These are phyloP conservation scores for Rhinopomastus cyanomelas DNA, from an alignment of 2,113 vertebrate species.

Conservation along the genomic window DNA sequence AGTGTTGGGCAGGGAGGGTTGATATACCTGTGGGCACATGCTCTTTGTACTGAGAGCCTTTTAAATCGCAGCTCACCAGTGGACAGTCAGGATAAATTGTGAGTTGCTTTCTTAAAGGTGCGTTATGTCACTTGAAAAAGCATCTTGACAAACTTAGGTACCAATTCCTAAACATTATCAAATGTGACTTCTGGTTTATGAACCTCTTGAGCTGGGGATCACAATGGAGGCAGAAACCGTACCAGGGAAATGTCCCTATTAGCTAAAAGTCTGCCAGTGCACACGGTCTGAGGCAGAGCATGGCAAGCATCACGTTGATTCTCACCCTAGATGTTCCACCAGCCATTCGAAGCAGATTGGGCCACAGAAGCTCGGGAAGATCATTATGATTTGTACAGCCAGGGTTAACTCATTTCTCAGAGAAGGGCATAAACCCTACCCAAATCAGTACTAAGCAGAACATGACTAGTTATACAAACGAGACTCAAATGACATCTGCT, in stretches of 20 bases:
- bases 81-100: fast-evolving
- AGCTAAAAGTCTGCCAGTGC: background rate
- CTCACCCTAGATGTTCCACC: too few species aligned
- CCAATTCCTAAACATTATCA: background rate
- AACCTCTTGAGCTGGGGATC: background rate
- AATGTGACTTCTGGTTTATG: background rate
- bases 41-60: background rate
- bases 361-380: background rate
- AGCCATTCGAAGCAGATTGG: background rate
- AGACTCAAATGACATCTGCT: background rate
- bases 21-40: background rate
- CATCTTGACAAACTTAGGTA: background rate
- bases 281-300: background rate
- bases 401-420: background rate
- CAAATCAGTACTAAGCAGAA: background rate
- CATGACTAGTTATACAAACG: background rate
- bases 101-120: background rate
- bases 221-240: fast-evolving
- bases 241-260: background rate
- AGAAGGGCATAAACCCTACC: background rate
- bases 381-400: background rate
- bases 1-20: fast-evolving
- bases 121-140: background rate
- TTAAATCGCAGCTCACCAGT: background rate
- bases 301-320: background rate